Evolutionary conservation across 2,113 vertebrate genomes (phyloP), one percentile per base, ranked within the genome.

Genomic region (Spermophilus dauricus): DNA sequence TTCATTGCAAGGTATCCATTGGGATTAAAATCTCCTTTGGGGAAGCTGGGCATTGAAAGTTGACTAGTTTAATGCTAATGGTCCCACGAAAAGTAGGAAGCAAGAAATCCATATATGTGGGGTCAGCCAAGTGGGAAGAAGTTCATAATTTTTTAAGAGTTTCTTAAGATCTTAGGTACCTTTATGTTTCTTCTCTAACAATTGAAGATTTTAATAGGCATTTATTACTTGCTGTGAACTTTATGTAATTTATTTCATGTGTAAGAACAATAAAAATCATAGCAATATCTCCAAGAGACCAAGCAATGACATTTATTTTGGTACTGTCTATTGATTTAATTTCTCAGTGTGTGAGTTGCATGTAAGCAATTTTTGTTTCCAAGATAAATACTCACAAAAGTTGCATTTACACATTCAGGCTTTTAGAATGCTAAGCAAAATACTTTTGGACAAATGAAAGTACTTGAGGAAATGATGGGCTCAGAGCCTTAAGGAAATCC

Each of bases 201-300:
- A 86, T 48, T 73, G 30, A 92, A 45, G 61, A 88, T 63, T 80
- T 93, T 94, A 97, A 67, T 82, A 93, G 82, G 37, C 48, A 34
- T 95, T 97, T 89, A 86, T 76, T 87, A 56, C 76, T 90, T 90
- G 89, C 80, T 87, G 75, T 95, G 75, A 96, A 89, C 73, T n/a
- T 91, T 73, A 82, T 89, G 69, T 82, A 91, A 89, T 51, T 76
- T 51, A 87, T 91, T 95, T 90, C 61, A 73, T 32, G 39, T 82
- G 4, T 45, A 97, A 63, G 28, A 61, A 94, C 32, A 95, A 75
- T 45, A 61, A 91, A 93, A 95, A 30, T n/a, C 61, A 65, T 2
- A n/a, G 83, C 37, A 34, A 83, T 56, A 39, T 37, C 73, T 95
- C 89, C 51, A 51, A 91, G 96, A 96, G 94, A 75, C 20, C 69